Evolutionary conservation across 2,113 vertebrate species (phyloP).

Genomic region (Ariopsis seemanni): DNA sequence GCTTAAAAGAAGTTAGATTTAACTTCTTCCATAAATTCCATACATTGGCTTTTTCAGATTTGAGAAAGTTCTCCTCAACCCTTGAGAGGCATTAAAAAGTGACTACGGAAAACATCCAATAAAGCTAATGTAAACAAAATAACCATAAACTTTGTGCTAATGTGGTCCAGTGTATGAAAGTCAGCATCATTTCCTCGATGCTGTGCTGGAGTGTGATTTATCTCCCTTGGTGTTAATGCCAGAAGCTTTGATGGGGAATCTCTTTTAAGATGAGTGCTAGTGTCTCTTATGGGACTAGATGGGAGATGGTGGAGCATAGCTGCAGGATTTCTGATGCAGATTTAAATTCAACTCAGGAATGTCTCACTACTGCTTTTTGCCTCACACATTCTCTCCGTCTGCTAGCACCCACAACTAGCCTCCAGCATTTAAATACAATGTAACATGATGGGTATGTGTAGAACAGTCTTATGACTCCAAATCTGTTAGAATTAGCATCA

Average conservation of each 20-base stretch:
- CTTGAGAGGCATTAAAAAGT: background rate
- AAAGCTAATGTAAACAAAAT: slow-evolving; percentile 18
- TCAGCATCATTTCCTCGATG: background rate
- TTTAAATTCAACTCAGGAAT: slow-evolving; percentile 40
- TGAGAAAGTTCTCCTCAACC: background rate
- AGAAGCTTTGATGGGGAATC: slow-evolving; percentile 32
- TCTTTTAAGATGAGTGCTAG: slow-evolving; percentile 20
- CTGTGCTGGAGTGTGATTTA: background rate
- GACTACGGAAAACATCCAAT: background rate
- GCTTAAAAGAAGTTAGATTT: background rate
- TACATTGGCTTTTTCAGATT: background rate
- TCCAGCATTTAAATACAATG: slow-evolving; percentile 26
- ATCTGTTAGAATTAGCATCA: background rate
- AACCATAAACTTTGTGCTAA: background rate
- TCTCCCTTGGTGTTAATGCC: background rate
- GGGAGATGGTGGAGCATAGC: slow-evolving; percentile 7
- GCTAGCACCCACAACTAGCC: slow-evolving; percentile 19
- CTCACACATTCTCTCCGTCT: background rate
- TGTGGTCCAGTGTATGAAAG: slow-evolving; percentile 10
- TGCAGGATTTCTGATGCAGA: slow-evolving; percentile 34
- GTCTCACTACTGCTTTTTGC: background rate
- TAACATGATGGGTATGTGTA: background rate
- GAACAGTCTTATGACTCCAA: background rate
- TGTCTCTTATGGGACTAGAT: slow-evolving; percentile 29
- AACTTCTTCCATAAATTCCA: too few relatives aligned